Evolutionary conservation across 2,888 invertebrate genomes (phyloP).

Genomic region (Tipula lateralis): DNA sequence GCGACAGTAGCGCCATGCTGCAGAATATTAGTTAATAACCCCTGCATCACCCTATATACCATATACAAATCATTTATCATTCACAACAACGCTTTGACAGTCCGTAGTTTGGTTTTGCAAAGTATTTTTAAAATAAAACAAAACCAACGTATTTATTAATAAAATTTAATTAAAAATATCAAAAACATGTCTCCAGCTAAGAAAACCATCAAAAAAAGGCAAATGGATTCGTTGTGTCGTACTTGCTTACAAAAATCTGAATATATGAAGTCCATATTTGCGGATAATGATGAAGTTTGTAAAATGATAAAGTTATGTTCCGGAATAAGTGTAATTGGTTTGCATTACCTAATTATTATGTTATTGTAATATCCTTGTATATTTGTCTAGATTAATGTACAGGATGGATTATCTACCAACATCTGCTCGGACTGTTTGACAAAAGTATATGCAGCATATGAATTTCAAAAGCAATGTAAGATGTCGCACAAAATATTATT

Average conservation of each 20-base stretch:
- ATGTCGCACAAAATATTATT: constrained; percentile 41
- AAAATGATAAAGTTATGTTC: background rate
- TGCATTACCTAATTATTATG: background rate
- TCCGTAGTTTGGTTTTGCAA: too few relatives aligned
- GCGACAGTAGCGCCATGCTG: too few relatives aligned
- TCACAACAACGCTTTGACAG: too few relatives aligned
- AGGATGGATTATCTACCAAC: constrained; percentile 45
- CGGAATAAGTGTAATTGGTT: background rate
- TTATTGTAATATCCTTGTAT: background rate
- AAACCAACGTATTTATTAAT: too few relatives aligned
- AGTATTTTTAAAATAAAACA: too few relatives aligned
- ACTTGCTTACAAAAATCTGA: constrained; percentile 40
- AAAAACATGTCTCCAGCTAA: too few relatives aligned
- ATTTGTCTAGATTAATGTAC: constrained; percentile 44
- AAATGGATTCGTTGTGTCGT: constrained; percentile 41
- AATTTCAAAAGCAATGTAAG: constrained; percentile 45
- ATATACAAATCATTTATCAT: too few relatives aligned
- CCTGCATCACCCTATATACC: too few relatives aligned
- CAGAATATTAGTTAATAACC: too few relatives aligned
- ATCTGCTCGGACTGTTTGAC: constrained; percentile 31
- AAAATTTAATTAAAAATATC: too few relatives aligned
- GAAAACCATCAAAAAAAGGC: too few relatives aligned
- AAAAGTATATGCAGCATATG: constrained; percentile 42
- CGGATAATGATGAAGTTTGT: background rate
- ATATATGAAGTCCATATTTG: constrained; percentile 35